Evolutionary conservation across 2,797 vertebrate genomes (phyloP).

Genomic region (Monodelphis domestica): DNA sequence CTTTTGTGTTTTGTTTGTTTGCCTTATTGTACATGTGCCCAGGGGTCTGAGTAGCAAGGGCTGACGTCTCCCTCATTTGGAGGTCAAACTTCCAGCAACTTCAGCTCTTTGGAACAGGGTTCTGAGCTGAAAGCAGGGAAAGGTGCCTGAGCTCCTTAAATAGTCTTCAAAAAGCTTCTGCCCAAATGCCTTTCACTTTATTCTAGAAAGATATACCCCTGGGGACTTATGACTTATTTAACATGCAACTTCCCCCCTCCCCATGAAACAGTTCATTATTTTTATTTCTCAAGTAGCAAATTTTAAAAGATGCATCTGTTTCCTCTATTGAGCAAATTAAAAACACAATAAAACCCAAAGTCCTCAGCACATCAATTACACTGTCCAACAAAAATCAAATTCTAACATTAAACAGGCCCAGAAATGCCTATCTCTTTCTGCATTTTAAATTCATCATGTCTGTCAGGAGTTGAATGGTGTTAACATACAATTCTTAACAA

Average conservation of each 20-base stretch:
- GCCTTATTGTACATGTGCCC: conserved; percentile 44
- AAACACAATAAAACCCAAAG: neutral
- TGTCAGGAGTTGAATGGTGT: neutral
- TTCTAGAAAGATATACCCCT: neutral
- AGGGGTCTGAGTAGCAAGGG: neutral
- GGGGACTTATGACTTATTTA: neutral
- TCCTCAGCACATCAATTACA: neutral
- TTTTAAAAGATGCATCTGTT: conserved; percentile 12
- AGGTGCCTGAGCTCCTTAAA: conserved; percentile 22
- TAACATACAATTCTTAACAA: neutral
- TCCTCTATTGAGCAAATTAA: neutral
- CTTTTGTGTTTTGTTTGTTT: conserved; percentile 37
- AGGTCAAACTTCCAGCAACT: conserved; percentile 11
- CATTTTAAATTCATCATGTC: neutral
- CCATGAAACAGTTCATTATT: neutral
- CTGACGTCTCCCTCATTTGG: conserved; percentile 31
- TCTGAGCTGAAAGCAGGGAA: conserved; percentile 23
- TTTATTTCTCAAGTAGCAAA: neutral
- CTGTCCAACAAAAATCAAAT: neutral
- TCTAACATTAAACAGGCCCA: neutral
- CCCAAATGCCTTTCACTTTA: neutral
- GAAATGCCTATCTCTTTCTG: neutral
- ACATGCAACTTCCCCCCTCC: neutral
- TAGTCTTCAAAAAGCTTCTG: neutral
- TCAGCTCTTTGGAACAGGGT: conserved; percentile 29